Evolutionary conservation across 2,888 invertebrate genomes (phyloP).

Genomic region (Caenorhabditis doughertyi): DNA sequence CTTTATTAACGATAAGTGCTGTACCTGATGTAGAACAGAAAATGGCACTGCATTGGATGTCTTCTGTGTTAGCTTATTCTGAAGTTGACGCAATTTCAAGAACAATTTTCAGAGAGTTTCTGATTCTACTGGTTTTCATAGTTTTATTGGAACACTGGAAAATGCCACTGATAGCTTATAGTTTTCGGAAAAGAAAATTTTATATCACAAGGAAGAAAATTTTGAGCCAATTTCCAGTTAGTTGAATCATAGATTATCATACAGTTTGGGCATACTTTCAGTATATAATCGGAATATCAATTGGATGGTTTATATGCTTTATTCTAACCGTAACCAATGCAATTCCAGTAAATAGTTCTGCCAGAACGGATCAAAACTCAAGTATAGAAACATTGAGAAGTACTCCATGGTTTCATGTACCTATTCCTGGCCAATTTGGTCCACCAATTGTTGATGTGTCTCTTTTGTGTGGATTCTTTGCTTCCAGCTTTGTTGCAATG

Average conservation of each 20-base stretch:
- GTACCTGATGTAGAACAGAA: slow-evolving; percentile 75
- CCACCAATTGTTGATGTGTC: slow-evolving; percentile 66
- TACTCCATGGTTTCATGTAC: slow-evolving; percentile 78
- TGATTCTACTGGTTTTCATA: slow-evolving; percentile 70
- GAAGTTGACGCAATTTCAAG: background rate
- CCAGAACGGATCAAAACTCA: slow-evolving; percentile 75
- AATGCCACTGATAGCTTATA: slow-evolving; percentile 75
- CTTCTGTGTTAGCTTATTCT: slow-evolving; percentile 71
- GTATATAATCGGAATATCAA: slow-evolving; percentile 75
- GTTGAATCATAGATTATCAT: background rate
- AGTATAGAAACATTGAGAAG: slow-evolving; percentile 69
- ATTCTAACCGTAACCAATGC: slow-evolving; percentile 71
- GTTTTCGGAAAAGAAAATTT: slow-evolving; percentile 55
- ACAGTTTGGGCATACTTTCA: slow-evolving; percentile 16
- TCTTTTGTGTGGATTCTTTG: slow-evolving; percentile 75
- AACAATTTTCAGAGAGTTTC: slow-evolving; percentile 68
- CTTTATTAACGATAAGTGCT: slow-evolving; percentile 74
- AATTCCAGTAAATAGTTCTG: slow-evolving; percentile 70
- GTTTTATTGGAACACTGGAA: slow-evolving; percentile 73
- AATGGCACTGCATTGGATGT: slow-evolving; percentile 77
- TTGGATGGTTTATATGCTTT: slow-evolving; percentile 75
- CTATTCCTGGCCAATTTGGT: slow-evolving; percentile 77
- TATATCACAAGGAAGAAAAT: slow-evolving; percentile 59
- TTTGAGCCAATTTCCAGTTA: slow-evolving; percentile 79
- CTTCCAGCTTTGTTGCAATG: slow-evolving; percentile 74